A percentile compares a stretch with the other conserved stretches of the same genome.
These are phyloP conservation scores for Drosophila kikkawai DNA, from an alignment of 1,140 invertebrate genomes.

Conservation along the genomic window DNA sequence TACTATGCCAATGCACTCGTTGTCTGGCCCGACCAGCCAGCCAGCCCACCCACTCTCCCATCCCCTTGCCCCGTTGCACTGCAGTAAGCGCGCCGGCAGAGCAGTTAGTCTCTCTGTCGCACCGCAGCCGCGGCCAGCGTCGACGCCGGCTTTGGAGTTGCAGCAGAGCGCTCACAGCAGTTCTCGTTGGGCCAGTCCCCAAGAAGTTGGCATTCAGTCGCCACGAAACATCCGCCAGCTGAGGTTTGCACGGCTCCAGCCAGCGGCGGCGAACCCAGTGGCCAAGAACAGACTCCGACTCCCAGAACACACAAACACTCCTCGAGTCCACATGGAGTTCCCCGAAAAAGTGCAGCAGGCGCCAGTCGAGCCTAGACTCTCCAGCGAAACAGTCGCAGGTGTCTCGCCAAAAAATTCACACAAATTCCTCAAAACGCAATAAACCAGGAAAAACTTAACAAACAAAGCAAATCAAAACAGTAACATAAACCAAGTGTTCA, in stretches of 20 bases:
- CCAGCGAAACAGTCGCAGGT: conserved; percentile 61
- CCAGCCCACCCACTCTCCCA: conserved; percentile 13
- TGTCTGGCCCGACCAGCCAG: conserved; percentile 60
- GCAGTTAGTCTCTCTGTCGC: conserved; percentile 42
- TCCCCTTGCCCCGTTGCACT: conserved; percentile 19
- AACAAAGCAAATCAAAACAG: conserved; percentile 10
- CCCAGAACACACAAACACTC: background rate
- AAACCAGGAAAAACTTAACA: conserved; percentile 12
- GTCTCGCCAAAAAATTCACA: conserved; percentile 32
- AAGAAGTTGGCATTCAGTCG: conserved; percentile 72
- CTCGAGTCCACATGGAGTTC: conserved; percentile 16
- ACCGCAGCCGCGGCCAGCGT: conserved; percentile 33
- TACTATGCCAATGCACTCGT: conserved; percentile 82
- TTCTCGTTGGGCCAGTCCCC: conserved; percentile 84
- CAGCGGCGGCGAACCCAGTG: conserved; percentile 34
- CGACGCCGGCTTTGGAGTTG: background rate
- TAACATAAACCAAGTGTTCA: conserved; percentile 19
- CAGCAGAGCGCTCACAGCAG: conserved; percentile 72
- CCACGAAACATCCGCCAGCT: conserved; percentile 78
- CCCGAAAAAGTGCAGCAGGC: conserved; percentile 26
- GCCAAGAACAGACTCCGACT: conserved; percentile 16
- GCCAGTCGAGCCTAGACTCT: conserved; percentile 59
- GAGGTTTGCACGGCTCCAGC: conserved; percentile 72
- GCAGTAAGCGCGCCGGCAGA: conserved; percentile 16
- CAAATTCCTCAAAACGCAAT: background rate